These are phyloP conservation scores for Synanthedon tipuliformis DNA, from an alignment of 2,888 invertebrate species.

Conservation along the genomic window DNA sequence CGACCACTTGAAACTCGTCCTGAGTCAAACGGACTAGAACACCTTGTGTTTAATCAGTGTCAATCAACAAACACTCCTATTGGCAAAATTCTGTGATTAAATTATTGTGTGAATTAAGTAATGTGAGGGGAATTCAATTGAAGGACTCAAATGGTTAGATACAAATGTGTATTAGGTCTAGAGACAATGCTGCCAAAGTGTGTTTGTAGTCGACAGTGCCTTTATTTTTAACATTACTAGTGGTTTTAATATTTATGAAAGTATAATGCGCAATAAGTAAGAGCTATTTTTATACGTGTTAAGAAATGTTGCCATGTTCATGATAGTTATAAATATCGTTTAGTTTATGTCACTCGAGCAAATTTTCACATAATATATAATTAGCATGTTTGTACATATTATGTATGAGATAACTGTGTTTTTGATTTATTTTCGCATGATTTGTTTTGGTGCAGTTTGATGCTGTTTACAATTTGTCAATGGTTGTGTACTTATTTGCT, in stretches of 20 bases:
- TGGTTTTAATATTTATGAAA: conserved; percentile 59
- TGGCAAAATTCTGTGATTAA: conserved; percentile 65
- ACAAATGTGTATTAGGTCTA: conserved; percentile 40
- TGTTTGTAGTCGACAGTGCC: conserved; percentile 72
- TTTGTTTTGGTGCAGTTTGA: conserved; percentile 27
- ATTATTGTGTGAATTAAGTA: conserved; percentile 35
- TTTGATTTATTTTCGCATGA: background rate
- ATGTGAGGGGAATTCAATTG: conserved; percentile 29
- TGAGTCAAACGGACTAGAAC: conserved; percentile 31
- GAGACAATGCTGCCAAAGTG: conserved; percentile 69
- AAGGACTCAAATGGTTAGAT: conserved; percentile 33
- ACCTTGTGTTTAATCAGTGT: conserved; percentile 38
- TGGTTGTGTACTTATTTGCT: conserved; percentile 65
- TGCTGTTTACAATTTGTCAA: conserved; percentile 26
- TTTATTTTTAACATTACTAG: conserved; percentile 54
- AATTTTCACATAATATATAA: background rate
- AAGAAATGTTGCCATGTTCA: conserved; percentile 66
- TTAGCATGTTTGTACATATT: background rate
- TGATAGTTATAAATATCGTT: conserved; percentile 47
- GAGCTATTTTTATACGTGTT: conserved; percentile 67
- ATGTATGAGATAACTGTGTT: background rate
- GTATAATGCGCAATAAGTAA: conserved; percentile 57
- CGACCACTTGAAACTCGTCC: conserved; percentile 54
- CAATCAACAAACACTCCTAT: conserved; percentile 60
- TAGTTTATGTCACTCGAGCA: conserved; percentile 10